Evolutionary conservation across 1,140 invertebrate species (phyloP), one percentile per base, ranked within the genome.

Genomic region (Caenorhabditis tropicalis): DNA sequence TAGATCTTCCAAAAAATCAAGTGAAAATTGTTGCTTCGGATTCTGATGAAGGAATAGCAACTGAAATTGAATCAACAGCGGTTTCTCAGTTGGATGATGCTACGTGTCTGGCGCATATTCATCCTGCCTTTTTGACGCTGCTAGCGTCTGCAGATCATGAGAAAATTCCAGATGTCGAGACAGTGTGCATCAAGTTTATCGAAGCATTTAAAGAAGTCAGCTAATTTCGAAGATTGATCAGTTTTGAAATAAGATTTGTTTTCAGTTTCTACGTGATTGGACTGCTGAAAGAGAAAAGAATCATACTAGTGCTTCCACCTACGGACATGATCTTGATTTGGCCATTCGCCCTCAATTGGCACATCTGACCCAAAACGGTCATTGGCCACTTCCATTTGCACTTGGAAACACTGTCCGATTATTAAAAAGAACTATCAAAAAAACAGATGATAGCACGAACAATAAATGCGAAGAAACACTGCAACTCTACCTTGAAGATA

Each of bases 401-500:
- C 79, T 84, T 43, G 83, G 83, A 1, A 84, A 84, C 24, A 84
- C 65, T 36, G 83, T 84, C 15, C 21, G 74, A 39, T 33, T 74
- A 33, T 10, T 84, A 49, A 79, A 81, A 65, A 53, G 56, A 24
- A 65, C 70, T 15, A 60, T 82, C 27, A 48, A 51, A 29, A 51
- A 33, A 65, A 4, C 65, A 2, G 43, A 43, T 12, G 36, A 82
- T 5, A 16, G 7, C n/a, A 39, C 39, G 24, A 51, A 70, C 31
- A 43, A n/a, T 0, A 27, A 74, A 1, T 82, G 56, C 21, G 82
- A 74, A 39, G 60, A 49, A 12, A 19, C 53, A n/a, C 19, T 82
- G 2, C 53, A 60, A 39, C 3, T 6, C 2, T 70, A 53, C 29
- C 33, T 82, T 15, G 81, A 82, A 31, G 81, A 65, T 21, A 51